phyloP scores from a whole-genome alignment of 2,888 invertebrate species.

The Lathronympha strigana region DNA sequence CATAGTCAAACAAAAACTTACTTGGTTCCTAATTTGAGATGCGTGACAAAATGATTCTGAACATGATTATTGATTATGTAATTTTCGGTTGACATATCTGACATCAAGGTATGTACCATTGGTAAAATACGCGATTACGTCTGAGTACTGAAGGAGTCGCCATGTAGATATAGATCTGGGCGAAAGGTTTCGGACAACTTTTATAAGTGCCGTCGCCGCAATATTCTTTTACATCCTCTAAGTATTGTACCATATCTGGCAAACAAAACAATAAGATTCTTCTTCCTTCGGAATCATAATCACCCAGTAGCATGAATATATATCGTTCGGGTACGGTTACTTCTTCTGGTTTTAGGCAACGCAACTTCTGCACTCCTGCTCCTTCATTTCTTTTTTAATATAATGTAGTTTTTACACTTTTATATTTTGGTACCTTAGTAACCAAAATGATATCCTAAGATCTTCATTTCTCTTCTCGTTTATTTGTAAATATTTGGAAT shows the following conservation, averaged over 20 bases:
- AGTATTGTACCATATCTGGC: constrained; percentile 1
- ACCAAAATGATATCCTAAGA: too few species aligned
- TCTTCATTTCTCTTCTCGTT: too few species aligned
- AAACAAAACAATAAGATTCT: background rate
- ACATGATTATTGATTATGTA: constrained; percentile 11
- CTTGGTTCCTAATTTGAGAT: background rate
- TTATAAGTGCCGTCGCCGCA: constrained; percentile 6
- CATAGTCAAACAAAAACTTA: constrained; percentile 5
- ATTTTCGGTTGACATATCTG: constrained; percentile 6
- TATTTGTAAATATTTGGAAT: too few species aligned
- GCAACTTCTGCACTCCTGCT: too few species aligned
- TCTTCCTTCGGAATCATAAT: too few species aligned
- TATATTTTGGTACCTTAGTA: too few species aligned
- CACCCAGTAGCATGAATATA: too few species aligned
- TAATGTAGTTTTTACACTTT: too few species aligned
- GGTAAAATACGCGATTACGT: constrained; percentile 7
- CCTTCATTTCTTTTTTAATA: too few species aligned
- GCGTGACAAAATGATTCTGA: constrained; percentile 5
- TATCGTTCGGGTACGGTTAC: too few species aligned
- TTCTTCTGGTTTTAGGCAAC: too few species aligned
- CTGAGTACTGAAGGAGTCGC: too few species aligned
- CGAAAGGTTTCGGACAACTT: constrained; percentile 7
- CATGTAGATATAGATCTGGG: constrained; percentile 3
- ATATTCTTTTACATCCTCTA: constrained; percentile 7
- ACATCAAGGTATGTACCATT: constrained; percentile 5